phyloP scores from a whole-genome alignment of 1,140 invertebrate genomes.

The Leptinotarsa texana region DNA sequence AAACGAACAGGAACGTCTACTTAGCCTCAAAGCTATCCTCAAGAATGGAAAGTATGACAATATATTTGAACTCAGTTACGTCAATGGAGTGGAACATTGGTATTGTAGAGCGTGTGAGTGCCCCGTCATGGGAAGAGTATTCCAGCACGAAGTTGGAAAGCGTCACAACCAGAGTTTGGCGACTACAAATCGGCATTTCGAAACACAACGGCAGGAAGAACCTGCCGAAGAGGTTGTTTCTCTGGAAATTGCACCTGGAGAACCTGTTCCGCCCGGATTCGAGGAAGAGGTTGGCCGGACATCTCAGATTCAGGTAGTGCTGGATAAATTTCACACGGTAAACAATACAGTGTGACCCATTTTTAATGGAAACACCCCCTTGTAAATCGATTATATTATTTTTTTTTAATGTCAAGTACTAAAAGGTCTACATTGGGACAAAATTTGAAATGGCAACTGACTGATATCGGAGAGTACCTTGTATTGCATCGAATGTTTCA shows the following conservation, averaged over 20 bases:
- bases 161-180: slow-evolving; percentile 41
- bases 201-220: slow-evolving; percentile 17
- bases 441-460: no score
- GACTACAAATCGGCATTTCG: slow-evolving; percentile 19
- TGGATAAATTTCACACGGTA: no score
- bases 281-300: slow-evolving; percentile 63
- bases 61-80: slow-evolving; percentile 49
- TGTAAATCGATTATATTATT: no score
- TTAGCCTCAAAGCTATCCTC: slow-evolving; percentile 45
- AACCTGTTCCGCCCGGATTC: slow-evolving; percentile 72
- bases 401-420: no score
- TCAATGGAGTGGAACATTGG: slow-evolving; percentile 50
- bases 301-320: neutral
- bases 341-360: no score
- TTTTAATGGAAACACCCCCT: no score
- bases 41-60: slow-evolving; percentile 48
- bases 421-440: no score
- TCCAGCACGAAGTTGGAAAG: slow-evolving; percentile 51
- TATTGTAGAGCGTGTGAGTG: slow-evolving; percentile 52
- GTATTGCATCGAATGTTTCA: no score
- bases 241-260: slow-evolving; percentile 63
- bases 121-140: slow-evolving; percentile 51
- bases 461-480: no score
- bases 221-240: slow-evolving; percentile 20
- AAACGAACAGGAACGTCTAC: slow-evolving; percentile 48